Evolutionary conservation across 2,797 vertebrate genomes (phyloP).

Genomic region (Calcarius lapponicus): DNA sequence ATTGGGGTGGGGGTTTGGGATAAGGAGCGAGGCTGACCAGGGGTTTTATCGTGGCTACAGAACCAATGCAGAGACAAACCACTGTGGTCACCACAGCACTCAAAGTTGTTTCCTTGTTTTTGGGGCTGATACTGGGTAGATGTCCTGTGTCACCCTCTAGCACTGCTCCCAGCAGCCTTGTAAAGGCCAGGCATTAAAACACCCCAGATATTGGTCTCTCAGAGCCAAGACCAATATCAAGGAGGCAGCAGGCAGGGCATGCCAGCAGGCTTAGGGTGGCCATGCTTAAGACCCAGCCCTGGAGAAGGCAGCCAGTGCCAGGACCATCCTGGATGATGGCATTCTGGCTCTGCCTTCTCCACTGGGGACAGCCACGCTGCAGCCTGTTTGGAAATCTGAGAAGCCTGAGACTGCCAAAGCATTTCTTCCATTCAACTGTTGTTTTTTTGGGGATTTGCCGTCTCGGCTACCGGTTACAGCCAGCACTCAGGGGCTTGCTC

Average conservation of each 20-base stretch:
- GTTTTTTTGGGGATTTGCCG: background rate
- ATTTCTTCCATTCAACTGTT: background rate
- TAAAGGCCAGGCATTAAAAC: background rate
- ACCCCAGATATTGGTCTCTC: background rate
- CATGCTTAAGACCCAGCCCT: background rate
- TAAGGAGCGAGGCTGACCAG: background rate
- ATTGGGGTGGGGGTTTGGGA: accelerated
- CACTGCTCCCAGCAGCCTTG: background rate
- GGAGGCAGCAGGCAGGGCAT: background rate
- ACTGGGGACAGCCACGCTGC: background rate
- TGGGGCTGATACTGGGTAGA: background rate
- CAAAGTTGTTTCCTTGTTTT: background rate
- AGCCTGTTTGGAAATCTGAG: background rate
- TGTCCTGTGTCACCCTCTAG: background rate
- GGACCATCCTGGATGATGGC: background rate
- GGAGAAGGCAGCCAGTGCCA: background rate
- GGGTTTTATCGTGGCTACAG: background rate
- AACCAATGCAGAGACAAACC: accelerated
- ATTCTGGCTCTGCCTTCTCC: accelerated
- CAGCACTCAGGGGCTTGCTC: background rate
- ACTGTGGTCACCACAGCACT: accelerated
- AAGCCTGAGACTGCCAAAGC: background rate
- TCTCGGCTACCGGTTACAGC: accelerated
- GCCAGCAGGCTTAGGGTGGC: background rate
- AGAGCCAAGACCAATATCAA: background rate